phyloP scores from a whole-genome alignment of 2,113 vertebrate genomes.

The Chamaea fasciata region DNA sequence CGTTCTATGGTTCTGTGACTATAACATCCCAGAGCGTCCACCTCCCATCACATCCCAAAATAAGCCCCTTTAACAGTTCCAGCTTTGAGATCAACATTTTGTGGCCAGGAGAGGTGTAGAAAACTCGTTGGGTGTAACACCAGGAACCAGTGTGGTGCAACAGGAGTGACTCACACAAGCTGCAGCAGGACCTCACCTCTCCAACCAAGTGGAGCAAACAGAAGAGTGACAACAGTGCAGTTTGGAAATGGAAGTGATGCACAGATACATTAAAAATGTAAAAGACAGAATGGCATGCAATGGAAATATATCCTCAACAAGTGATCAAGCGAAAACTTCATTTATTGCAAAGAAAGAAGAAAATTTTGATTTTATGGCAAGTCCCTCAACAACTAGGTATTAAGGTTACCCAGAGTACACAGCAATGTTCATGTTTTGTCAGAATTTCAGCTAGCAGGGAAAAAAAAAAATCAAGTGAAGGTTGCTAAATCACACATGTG shows the following conservation, averaged over 20 bases:
- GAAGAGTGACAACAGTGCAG: fast-evolving
- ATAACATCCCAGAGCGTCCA: not conserved
- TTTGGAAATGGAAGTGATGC: not conserved
- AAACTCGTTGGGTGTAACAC: not conserved
- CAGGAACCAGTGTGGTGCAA: fast-evolving
- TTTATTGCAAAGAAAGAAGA: not conserved
- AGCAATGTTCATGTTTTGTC: not conserved
- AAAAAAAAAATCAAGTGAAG: not conserved
- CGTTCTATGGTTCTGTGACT: not conserved
- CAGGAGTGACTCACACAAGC: fast-evolving
- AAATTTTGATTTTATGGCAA: not conserved
- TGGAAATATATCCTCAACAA: not conserved
- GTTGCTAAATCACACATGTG: not conserved
- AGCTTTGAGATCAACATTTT: not conserved
- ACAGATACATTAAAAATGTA: not conserved
- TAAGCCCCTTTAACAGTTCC: not conserved
- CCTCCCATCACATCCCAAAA: fast-evolving
- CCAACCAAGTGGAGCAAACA: fast-evolving
- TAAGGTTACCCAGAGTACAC: not conserved
- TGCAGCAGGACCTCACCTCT: not conserved
- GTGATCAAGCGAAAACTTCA: not conserved
- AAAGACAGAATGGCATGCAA: not conserved
- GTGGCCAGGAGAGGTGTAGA: not conserved
- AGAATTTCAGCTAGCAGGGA: not conserved
- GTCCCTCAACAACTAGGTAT: not conserved